phyloP scores from a whole-genome alignment of 2,113 vertebrate genomes.

The Notiomystis cincta region DNA sequence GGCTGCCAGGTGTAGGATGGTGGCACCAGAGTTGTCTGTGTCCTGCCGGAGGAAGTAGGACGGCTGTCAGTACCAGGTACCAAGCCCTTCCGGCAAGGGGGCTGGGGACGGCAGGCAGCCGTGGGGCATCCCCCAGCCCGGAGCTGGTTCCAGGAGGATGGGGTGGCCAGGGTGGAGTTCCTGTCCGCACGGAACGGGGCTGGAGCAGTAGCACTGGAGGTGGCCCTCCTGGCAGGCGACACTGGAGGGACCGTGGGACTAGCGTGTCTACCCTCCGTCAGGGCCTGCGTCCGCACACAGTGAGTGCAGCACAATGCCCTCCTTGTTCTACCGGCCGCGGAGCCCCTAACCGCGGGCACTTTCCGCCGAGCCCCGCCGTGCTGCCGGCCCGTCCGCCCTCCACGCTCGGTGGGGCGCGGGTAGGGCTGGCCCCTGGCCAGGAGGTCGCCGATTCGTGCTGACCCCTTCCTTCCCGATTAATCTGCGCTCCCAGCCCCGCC shows the following conservation, averaged over 20 bases:
- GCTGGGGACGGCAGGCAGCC: not conserved
- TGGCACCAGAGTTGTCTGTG: constrained; percentile 92
- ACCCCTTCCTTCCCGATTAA: constrained; percentile 8
- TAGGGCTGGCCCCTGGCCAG: not conserved
- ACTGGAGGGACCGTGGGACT: not conserved
- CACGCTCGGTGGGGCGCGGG: not conserved
- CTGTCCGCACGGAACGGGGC: accelerated
- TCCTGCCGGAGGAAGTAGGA: constrained; percentile 71
- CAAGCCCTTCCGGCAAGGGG: not conserved
- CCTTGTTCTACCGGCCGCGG: not conserved
- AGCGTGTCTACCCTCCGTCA: not conserved
- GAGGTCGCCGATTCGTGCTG: not conserved
- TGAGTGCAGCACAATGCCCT: not conserved
- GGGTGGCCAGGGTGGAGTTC: not conserved
- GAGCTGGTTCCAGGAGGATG: not conserved
- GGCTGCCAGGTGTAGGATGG: constrained; percentile 91
- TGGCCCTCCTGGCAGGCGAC: too few species aligned
- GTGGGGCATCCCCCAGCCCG: not conserved
- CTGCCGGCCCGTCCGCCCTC: not conserved
- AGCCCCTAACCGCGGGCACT: not conserved
- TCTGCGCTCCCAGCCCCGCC: not conserved
- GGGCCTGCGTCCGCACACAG: not conserved
- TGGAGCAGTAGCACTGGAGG: not conserved
- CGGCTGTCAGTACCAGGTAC: not conserved
- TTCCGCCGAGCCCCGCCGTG: not conserved